Conservation (phyloP, 1,140 invertebrate genomes). For the Sesamia nonagrioides region DNA sequence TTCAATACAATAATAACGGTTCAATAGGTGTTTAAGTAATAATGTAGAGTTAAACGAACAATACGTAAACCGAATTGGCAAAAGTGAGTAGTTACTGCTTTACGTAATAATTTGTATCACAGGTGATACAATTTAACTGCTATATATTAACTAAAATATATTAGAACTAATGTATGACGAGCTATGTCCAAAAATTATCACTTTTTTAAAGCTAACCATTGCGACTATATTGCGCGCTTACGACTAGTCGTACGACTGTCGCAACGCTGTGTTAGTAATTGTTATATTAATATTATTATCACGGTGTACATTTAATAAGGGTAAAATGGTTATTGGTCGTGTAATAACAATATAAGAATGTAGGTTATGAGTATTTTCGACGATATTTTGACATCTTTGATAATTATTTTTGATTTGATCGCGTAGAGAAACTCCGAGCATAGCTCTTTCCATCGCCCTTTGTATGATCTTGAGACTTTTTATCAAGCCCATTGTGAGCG, state of each 20-base stretch:
- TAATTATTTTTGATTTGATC: too few species aligned
- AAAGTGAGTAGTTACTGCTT: too few species aligned
- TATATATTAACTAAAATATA: neutral
- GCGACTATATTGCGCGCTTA: neutral
- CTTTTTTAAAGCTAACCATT: neutral
- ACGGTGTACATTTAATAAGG: constrained; percentile 8
- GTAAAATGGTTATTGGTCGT: constrained; percentile 1
- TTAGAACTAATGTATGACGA: neutral
- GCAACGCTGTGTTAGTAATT: constrained; percentile 12
- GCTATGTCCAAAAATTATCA: constrained; percentile 25
- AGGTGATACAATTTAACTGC: neutral
- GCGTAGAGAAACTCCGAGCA: too few species aligned
- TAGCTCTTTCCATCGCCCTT: too few species aligned
- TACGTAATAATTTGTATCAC: neutral
- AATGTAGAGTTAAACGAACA: too few species aligned
- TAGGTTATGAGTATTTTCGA: too few species aligned
- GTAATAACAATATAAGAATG: neutral
- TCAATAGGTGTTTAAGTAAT: too few species aligned
- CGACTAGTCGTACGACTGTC: constrained; percentile 14
- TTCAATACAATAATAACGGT: too few species aligned
- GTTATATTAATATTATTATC: neutral
- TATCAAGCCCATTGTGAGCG: too few species aligned
- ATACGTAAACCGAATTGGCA: too few species aligned
- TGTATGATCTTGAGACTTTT: too few species aligned
- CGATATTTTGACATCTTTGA: too few species aligned